Evolutionary conservation across 2,797 vertebrate genomes (phyloP), one percentile per base, ranked within the genome.

Genomic region (Gobio occitaniae): DNA sequence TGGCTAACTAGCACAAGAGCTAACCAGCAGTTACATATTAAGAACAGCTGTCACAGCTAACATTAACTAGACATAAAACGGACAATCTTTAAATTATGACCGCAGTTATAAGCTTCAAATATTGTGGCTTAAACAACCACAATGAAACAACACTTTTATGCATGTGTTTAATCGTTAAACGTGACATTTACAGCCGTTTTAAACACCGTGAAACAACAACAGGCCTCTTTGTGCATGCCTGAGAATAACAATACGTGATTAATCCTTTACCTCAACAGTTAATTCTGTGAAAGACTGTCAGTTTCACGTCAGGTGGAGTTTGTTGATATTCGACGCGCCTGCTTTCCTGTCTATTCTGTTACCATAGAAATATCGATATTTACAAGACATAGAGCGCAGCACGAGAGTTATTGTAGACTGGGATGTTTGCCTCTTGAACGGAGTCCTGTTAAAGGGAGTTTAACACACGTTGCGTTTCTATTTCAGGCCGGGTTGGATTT

Each of bases 401-500:
- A 16, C 0, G 8, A 8, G 36, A 13, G 9, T 48, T 13, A 8
- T 10, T 25, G 32, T 56, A 17, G 47, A 36, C 16, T 7, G 32
- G 10, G 19, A 7, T 44, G 21, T 38, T 50, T 32, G n/a, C 32
- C 36, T 68, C 25, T 15, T 21, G 44, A 32, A 41, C 8, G 84
- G 71, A 88, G 83, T 71, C 74, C 47, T 38, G 44, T 38, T 56
- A 59, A 52, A 87, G 86, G n/a, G 82, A 80, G 76, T 76, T 74
- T 48, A 32, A 65, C 63, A 83, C 79, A 86, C 86, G 86, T 90
- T 89, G 87, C 87, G 92, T 88, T 92, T 92, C 94, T 96, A 96
- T 96, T 96, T 96, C 96, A 96, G 96, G 96, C 95, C 92, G 92
- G 96, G 92, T 96, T 95, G 95, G 94, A 97, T 98, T 99, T 98